Base-by-base conservation (phyloP, 1,140 invertebrate species). In the Hyphantria cunea region DNA sequence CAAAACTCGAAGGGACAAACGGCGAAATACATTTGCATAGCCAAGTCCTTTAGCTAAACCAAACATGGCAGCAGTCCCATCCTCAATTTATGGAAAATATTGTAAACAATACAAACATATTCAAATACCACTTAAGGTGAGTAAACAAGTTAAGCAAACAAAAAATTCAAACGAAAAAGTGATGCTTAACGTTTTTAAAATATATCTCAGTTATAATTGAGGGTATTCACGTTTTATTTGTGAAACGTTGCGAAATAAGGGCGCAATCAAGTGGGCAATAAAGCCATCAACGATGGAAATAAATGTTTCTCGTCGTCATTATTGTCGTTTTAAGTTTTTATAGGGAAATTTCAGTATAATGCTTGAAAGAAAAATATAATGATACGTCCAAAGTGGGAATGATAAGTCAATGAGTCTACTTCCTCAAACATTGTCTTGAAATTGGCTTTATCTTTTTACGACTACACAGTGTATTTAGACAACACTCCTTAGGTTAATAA, bases 251-350 rank as follows among this genome's bases (percentile, higher is more conserved):
- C 32, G 11, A 47, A 58, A 37, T 48, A 58, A 48, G 32, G 33
- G 54, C 54, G 54, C 54, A 58, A 58, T 58, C 54, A 58, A 58
- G 45, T 58, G 54, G 54, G 44, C 15, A 58, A 48, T 58, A 58
- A 58, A 58, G 33, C 32, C 45, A 48, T 58, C 44, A 45, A 58
- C 32, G 54, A 48, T 47, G 33, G 15, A 14, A 48, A 48, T 58
- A 48, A 58, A 58, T 48, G 44, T 58, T 58, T 58, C 45, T 17
- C 10, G n/a, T n/a, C 32, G 44, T 58, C 54, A 34, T 58, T 58
- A 58, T 58, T 58, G 33, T 31, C 32, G 54, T 48, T 58, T 37
- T 47, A 13, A 25, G 2, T 25, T 25, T 25, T 25, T 25, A 25
- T 25, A 25, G 17, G 17, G 17, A 25, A 3, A 25, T 48, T 47